phyloP scores from a whole-genome alignment of 2,797 vertebrate species.

The Enteromius unitaeniatus region DNA sequence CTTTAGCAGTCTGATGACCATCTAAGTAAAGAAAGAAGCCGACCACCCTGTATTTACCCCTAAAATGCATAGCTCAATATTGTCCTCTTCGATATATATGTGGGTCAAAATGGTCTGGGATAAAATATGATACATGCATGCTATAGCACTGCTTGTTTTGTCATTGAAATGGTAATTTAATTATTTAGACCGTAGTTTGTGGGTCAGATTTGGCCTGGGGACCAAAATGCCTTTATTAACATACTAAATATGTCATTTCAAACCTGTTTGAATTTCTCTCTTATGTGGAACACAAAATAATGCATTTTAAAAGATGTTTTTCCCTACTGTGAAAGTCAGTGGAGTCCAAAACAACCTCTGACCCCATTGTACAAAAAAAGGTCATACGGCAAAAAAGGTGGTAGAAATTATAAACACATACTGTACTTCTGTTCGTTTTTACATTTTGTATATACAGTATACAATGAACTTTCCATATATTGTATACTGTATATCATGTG shows the following conservation, averaged over 20 bases:
- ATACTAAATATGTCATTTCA: not conserved
- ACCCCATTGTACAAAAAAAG: not conserved
- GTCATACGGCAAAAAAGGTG: not conserved
- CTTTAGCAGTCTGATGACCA: not conserved
- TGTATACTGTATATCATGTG: not conserved
- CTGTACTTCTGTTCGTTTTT: no score
- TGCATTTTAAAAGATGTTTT: not conserved
- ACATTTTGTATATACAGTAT: not conserved
- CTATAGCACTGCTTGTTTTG: not conserved
- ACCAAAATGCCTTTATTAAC: slow-evolving; percentile 12
- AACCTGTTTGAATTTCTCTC: not conserved
- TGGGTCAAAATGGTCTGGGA: not conserved
- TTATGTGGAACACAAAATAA: not conserved
- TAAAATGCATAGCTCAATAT: not conserved
- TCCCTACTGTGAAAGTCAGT: not conserved
- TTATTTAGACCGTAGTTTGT: slow-evolving; percentile 13
- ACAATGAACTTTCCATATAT: not conserved
- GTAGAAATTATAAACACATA: no score
- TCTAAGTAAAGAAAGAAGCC: not conserved
- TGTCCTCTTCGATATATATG: not conserved
- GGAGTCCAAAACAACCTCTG: not conserved
- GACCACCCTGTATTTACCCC: not conserved
- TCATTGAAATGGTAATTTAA: slow-evolving; percentile 32
- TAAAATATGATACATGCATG: not conserved
- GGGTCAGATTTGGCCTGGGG: slow-evolving; percentile 7